Conservation (phyloP, 2,113 vertebrate species). For the Phrynosoma platyrhinos region DNA sequence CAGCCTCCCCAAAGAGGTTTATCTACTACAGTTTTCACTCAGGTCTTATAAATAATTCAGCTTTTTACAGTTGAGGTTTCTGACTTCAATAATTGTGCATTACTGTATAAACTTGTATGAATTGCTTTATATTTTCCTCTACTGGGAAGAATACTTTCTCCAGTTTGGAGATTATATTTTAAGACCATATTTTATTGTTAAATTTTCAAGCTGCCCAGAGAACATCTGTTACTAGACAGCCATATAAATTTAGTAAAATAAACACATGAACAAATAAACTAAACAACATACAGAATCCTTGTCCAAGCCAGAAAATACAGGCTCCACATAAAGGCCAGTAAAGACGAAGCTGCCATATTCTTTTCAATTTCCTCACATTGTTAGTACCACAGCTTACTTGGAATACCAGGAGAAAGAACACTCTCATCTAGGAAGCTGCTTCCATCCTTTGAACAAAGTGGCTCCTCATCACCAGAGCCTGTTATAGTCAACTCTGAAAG, state of each 20-base stretch:
- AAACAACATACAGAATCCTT: neutral
- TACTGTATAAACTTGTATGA: neutral
- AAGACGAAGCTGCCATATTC: neutral
- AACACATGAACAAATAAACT: neutral
- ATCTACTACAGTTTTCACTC: neutral
- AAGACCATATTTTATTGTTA: neutral
- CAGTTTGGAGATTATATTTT: neutral
- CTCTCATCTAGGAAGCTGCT: constrained; percentile 77
- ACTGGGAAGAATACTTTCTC: neutral
- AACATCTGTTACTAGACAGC: neutral
- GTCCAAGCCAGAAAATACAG: neutral
- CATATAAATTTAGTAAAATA: neutral
- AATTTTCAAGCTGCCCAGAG: neutral
- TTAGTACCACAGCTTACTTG: constrained; percentile 49
- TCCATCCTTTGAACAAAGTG: constrained; percentile 76
- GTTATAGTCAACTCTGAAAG: constrained; percentile 78
- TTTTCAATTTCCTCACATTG: neutral
- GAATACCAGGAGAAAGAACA: constrained; percentile 66
- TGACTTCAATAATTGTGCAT: neutral
- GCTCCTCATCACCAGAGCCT: constrained; percentile 81
- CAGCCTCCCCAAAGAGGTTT: neutral
- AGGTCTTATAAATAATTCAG: neutral
- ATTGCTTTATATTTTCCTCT: neutral
- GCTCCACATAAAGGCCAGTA: neutral
- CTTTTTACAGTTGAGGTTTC: too few relatives aligned